Evolutionary conservation across 2,888 invertebrate genomes (phyloP), one percentile per base, ranked within the genome.

Genomic region (Marasmarcha lunaedactyla): DNA sequence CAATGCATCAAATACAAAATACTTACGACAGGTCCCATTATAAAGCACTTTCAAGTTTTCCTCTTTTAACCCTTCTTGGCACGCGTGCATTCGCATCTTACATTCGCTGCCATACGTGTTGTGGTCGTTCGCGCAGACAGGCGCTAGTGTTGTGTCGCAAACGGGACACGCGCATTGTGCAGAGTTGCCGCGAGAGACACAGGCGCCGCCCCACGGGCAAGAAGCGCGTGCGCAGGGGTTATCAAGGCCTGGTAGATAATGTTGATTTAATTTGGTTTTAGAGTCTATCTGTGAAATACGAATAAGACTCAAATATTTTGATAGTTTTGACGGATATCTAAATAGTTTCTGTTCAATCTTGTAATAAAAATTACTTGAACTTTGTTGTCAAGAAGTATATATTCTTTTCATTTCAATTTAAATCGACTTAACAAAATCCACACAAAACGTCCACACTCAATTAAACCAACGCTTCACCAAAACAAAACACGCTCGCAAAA

Each of bases 71-170:
- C 90, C 79, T 12, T 89, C 84, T 47, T 90, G 88, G 67, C 96
- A 96, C 0, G 93, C 91, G 55, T 92, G 89, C 73, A 91, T 89
- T 35, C 90, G 85, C 71, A 95, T 87, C 55, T 90, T 89, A 66
- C 95, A 95, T 58, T 93, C 92, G 62, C 92, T 94, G 42, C 91
- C 86, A 58, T 93, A 93, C 0, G 92, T 92, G 70, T 90, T 90
- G 48, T 89, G 90, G 59, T 92, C 91, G 42, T 90, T 89, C 11
- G 90, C 91, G 55, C 92, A 92, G 26, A 92, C 76, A 20, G 94
- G 89, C 34, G 92, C 90, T 39, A 92, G 89, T 25, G 88, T 86
- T 42, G 90, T 90, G 49, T 91, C 90, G 63, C 95, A 95, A 1
- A 85, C 78, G 0, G 90, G 89, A 57, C 92, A 92, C 12, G 87